Percentiles rank a stretch among this genome's conserved stretches.
Evolutionary conservation across 2,797 vertebrate species (phyloP).

Genomic region (Gymnocypris eckloni): DNA sequence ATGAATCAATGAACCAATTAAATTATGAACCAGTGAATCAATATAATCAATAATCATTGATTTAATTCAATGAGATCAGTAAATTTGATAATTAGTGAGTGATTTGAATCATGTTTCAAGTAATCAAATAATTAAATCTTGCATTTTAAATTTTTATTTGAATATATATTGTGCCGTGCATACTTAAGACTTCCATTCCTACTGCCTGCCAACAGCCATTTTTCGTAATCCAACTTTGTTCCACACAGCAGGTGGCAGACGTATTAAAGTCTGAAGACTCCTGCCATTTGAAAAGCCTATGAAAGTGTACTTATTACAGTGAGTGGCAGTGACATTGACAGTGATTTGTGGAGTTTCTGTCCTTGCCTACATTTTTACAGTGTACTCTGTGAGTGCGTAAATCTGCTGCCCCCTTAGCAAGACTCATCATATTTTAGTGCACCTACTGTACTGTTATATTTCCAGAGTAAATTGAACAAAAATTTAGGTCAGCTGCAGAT

Average conservation of each 20-base stretch:
- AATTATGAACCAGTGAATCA: neutral
- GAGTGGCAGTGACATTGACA: conserved; percentile 14
- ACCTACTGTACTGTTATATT: conserved; percentile 40
- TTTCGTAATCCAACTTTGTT: conserved; percentile 11
- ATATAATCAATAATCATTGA: neutral
- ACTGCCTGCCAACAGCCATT: neutral
- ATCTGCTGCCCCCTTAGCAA: conserved; percentile 23
- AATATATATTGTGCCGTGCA: neutral
- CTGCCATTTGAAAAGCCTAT: conserved; percentile 44
- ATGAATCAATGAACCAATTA: neutral
- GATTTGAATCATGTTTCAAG: neutral
- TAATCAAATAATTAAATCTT: neutral
- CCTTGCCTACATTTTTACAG: conserved; percentile 47
- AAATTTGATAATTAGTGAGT: neutral
- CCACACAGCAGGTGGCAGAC: conserved; percentile 15
- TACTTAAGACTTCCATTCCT: neutral
- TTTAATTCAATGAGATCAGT: neutral
- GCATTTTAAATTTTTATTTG: neutral
- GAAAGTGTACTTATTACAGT: conserved; percentile 21
- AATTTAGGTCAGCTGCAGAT: conserved; percentile 41
- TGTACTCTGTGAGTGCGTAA: conserved; percentile 46
- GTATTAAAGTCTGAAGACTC: conserved; percentile 26
- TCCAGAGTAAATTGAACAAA: conserved; percentile 44
- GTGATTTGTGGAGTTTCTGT: conserved; percentile 51
- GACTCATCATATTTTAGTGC: conserved; percentile 42